A percentile compares a stretch with the other conserved stretches of the same genome.
Conservation (phyloP, 2,797 vertebrate species). For the Passerculus sandwichensis region DNA sequence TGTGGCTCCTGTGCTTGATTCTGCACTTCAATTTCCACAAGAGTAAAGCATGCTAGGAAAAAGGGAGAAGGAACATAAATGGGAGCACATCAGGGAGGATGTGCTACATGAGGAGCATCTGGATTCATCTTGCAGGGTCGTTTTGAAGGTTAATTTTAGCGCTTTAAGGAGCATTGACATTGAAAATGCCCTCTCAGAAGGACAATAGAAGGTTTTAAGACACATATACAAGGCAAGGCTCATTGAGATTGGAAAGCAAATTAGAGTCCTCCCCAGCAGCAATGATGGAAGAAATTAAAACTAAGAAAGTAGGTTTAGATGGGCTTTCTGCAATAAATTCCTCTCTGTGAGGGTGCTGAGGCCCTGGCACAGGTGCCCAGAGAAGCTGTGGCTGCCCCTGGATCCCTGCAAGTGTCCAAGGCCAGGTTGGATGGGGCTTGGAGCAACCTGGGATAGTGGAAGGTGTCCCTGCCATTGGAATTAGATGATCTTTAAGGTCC, state of each 20-base stretch:
- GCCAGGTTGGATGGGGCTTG: accelerated
- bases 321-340: background rate
- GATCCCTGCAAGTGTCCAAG: background rate
- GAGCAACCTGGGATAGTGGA: background rate
- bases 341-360: background rate
- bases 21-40: background rate
- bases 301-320: background rate
- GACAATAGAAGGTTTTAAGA: background rate
- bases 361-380: accelerated
- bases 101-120: background rate
- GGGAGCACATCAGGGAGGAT: background rate
- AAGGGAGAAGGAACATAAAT: background rate
- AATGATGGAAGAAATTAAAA: background rate
- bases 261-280: background rate
- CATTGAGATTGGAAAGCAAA: background rate
- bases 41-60: background rate
- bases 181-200: background rate
- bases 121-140: background rate
- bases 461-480: background rate
- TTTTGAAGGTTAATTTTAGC: background rate
- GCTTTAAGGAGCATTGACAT: background rate
- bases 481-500: background rate
- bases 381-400: background rate
- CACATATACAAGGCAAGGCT: background rate
- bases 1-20: background rate